These are phyloP conservation scores for Limonius californicus DNA, from an alignment of 1,140 invertebrate species.

Conservation along the genomic window DNA sequence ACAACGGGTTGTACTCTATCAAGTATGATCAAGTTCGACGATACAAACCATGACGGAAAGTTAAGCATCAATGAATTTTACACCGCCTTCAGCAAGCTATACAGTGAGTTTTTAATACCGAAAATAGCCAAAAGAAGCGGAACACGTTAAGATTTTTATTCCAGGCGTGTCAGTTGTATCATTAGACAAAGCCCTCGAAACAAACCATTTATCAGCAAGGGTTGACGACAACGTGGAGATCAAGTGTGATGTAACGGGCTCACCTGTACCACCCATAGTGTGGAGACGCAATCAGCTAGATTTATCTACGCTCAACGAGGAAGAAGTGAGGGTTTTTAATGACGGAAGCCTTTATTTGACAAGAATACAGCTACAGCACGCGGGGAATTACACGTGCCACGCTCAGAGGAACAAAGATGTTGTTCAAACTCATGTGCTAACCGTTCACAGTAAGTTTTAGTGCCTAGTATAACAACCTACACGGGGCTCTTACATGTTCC, in stretches of 20 bases:
- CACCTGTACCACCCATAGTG: conserved; percentile 65
- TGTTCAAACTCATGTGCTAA: conserved; percentile 71
- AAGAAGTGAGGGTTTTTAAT: conserved; percentile 64
- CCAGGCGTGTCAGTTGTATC: conserved; percentile 69
- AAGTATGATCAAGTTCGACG: conserved; percentile 70
- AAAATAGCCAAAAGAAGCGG: background rate
- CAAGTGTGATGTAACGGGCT: conserved; percentile 72
- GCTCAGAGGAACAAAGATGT: conserved; percentile 70
- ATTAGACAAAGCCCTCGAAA: conserved; percentile 69
- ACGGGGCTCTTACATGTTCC: too few relatives aligned
- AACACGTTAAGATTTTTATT: conserved; percentile 20
- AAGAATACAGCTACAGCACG: conserved; percentile 69
- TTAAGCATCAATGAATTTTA: conserved; percentile 74
- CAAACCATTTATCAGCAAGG: conserved; percentile 63
- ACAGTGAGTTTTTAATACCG: conserved; percentile 55
- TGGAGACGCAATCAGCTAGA: conserved; percentile 70
- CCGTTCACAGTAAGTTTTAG: conserved; percentile 67
- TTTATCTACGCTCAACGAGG: conserved; percentile 60
- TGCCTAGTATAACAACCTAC: too few relatives aligned
- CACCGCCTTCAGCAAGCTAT: conserved; percentile 72
- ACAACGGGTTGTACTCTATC: conserved; percentile 58
- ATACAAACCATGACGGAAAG: conserved; percentile 61
- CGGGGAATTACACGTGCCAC: conserved; percentile 79
- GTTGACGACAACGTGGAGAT: conserved; percentile 78
- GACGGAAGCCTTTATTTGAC: conserved; percentile 75